These are phyloP conservation scores for Notamacropus eugenii DNA, from an alignment of 2,797 vertebrate genomes.

Conservation along the genomic window DNA sequence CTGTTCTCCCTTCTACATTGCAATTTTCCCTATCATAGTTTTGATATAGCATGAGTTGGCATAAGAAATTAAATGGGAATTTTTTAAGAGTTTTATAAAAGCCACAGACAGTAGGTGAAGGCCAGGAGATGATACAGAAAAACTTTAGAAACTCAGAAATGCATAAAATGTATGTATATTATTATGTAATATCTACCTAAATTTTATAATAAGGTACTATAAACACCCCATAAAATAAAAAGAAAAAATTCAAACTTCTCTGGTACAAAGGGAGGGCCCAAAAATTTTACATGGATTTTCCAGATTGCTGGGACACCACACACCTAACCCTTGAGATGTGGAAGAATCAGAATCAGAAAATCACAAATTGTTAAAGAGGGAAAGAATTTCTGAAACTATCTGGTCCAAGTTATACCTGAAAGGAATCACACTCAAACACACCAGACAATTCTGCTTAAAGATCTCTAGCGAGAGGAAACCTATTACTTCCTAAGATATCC, in stretches of 20 bases:
- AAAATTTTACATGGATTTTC: neutral
- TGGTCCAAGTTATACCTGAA: too few species aligned
- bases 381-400: too few species aligned
- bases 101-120: neutral
- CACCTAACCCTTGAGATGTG: too few species aligned
- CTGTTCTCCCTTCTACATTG: neutral
- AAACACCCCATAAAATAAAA: neutral
- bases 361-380: too few species aligned
- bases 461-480: too few species aligned
- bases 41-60: neutral
- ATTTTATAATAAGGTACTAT: neutral
- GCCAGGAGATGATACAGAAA: neutral
- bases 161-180: neutral
- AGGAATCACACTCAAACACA: too few species aligned
- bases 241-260: neutral
- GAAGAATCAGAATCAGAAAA: too few species aligned
- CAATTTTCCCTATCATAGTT: neutral
- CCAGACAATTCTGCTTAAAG: too few species aligned
- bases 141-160: neutral
- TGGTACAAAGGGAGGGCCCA: too few species aligned
- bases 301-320: too few species aligned
- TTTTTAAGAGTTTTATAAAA: neutral
- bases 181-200: neutral
- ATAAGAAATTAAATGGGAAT: neutral
- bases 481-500: too few species aligned